Conservation (phyloP, 2,797 vertebrate species). For the Lutjanus campechanus region DNA sequence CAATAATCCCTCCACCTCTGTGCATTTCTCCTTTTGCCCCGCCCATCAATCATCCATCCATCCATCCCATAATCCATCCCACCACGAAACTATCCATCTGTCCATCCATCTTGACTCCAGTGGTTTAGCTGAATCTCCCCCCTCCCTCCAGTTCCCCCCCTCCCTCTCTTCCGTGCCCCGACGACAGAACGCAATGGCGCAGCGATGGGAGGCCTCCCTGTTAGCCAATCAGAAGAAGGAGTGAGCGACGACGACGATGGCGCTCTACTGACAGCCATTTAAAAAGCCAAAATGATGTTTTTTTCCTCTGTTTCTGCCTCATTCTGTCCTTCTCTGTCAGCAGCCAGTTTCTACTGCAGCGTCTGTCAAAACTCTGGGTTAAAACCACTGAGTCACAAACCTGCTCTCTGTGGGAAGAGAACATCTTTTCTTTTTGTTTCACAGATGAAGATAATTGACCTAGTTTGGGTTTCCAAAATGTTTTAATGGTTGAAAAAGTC, state of each 20-base stretch:
- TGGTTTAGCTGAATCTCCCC: slow-evolving; percentile 75
- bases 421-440: slow-evolving; percentile 1
- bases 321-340: slow-evolving; percentile 6
- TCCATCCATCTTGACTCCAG: slow-evolving; percentile 53
- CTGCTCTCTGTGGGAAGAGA: slow-evolving; percentile 2
- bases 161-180: slow-evolving; percentile 68
- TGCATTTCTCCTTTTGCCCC: slow-evolving; percentile 1
- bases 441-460: neutral
- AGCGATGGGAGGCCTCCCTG: slow-evolving; percentile 81
- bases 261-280: slow-evolving; percentile 34
- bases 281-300: slow-evolving; percentile 36
- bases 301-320: neutral
- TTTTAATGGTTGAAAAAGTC: slow-evolving; percentile 9
- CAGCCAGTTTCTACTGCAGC: neutral
- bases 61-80: slow-evolving; percentile 13
- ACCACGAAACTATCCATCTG: slow-evolving; percentile 15
- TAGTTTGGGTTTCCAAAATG: slow-evolving; percentile 7
- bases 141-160: slow-evolving; percentile 74
- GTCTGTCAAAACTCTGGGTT: slow-evolving; percentile 3
- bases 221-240: slow-evolving; percentile 79
- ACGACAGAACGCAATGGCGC: slow-evolving; percentile 80
- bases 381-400: neutral
- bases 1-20: neutral
- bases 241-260: slow-evolving; percentile 29
- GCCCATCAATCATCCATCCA: slow-evolving; percentile 2